A percentile compares a stretch with the other conserved stretches of the same genome.
These are phyloP conservation scores for Cryptosula pallasiana DNA, from an alignment of 2,888 invertebrate genomes.

Conservation along the genomic window DNA sequence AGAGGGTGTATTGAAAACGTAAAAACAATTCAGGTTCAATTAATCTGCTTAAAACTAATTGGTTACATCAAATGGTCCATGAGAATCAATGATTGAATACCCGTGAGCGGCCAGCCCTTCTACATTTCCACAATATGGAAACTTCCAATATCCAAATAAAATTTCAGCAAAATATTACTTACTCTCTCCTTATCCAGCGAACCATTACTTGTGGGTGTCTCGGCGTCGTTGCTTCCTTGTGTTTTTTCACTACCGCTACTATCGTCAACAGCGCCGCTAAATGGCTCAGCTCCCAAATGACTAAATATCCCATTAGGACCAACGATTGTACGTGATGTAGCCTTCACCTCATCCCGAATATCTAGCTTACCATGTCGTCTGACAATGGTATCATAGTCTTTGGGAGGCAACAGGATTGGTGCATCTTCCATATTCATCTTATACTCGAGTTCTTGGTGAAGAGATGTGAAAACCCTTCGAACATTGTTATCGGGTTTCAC, in stretches of 20 bases:
- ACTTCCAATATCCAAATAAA: too few relatives aligned
- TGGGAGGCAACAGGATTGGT: conserved; percentile 81
- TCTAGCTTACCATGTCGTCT: conserved; percentile 70
- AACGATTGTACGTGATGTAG: neutral
- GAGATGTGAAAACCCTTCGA: conserved; percentile 69
- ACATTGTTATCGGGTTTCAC: conserved; percentile 41
- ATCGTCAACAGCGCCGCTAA: neutral
- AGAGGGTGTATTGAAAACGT: too few relatives aligned
- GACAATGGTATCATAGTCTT: conserved; percentile 89
- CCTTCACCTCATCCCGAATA: neutral
- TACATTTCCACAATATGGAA: too few relatives aligned
- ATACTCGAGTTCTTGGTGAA: conserved; percentile 82
- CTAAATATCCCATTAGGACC: conserved; percentile 24
- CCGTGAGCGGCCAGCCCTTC: too few relatives aligned
- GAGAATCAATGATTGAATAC: too few relatives aligned
- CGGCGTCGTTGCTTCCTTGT: neutral
- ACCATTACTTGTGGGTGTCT: neutral
- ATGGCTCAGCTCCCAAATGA: neutral
- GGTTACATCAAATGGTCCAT: too few relatives aligned
- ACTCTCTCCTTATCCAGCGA: too few relatives aligned
- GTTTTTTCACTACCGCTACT: neutral
- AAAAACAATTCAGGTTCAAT: too few relatives aligned
- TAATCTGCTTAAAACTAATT: too few relatives aligned
- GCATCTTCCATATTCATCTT: conserved; percentile 58
- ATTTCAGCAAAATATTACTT: too few relatives aligned